Base-by-base conservation (phyloP, 2,797 vertebrate species). In the Sphenopsis melanotis region DNA sequence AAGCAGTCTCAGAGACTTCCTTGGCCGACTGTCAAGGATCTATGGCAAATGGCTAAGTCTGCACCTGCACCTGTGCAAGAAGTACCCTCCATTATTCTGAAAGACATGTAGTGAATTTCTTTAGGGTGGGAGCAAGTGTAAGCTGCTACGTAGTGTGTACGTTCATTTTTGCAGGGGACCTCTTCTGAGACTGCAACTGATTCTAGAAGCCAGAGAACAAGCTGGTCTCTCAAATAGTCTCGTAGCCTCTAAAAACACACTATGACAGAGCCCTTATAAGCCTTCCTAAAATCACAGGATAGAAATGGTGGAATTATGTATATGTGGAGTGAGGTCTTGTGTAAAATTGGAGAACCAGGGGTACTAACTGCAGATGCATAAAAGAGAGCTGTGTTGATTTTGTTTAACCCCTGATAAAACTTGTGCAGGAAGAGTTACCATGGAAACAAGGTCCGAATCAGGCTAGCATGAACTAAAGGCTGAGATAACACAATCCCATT, bases 381-480 rank as follows among this genome's bases (percentile, higher is more conserved):
- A 74, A 46, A 85, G 69, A 79, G 50, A 63, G 21, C 64, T 57
- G 42, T 57, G 74, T 39, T 74, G 88, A 60, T 96, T 95, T 95
- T 91, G 53, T 95, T 94, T 95, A 96, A 94, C 94, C 84, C 77
- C 91, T 82, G 83, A 77, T 60, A 93, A 96, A 93, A 84, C 93
- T 90, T 1, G 4, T 70, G 53, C 85, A 88, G 85, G 78, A 89
- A 90, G 24, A 94, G 95, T 97, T 96, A 74, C 96, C 93, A 97
- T 95, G 71, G 96, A 86, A 97, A 97, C 95, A 80, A 78, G 83
- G 85, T 91, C 94, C 94, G 90, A 96, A 92, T 95, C 79, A 94
- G 81, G 75, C 94, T 87, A 86, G 82, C 60, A 34, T 82, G 92
- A 96, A 90, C 93, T 92, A 65, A 84, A 95, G 89, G 85, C 93